These are phyloP conservation scores for Bellardia bayeri DNA, from an alignment of 2,888 invertebrate species.

Conservation along the genomic window DNA sequence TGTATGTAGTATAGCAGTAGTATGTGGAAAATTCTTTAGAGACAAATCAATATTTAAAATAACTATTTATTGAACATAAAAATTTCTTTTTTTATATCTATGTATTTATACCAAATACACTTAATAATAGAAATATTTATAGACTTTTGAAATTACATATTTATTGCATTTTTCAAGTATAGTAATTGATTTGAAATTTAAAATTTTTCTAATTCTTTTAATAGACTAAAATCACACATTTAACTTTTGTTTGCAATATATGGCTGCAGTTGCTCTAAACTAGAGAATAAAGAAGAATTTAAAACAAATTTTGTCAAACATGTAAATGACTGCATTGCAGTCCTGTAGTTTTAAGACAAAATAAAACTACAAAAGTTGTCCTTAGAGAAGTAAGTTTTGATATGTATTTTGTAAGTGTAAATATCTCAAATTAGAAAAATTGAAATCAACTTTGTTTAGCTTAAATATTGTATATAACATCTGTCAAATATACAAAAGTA, in stretches of 20 bases:
- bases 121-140: neutral
- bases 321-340: constrained; percentile 51
- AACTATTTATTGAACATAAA: constrained; percentile 14
- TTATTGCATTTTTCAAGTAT: constrained; percentile 9
- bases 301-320: constrained; percentile 11
- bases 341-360: neutral
- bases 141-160: neutral
- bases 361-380: constrained; percentile 1
- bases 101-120: neutral
- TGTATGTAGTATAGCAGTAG: neutral
- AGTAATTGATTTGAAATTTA: constrained; percentile 20
- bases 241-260: neutral
- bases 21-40: constrained; percentile 9
- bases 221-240: neutral
- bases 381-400: constrained; percentile 23
- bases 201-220: neutral
- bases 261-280: neutral
- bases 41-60: constrained; percentile 34
- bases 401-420: neutral
- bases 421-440: neutral
- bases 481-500: neutral
- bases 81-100: neutral
- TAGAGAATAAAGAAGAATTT: neutral
- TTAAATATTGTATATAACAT: neutral
- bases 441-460: constrained; percentile 5